phyloP scores from a whole-genome alignment of 2,113 vertebrate genomes.

The Bubo bubo region DNA sequence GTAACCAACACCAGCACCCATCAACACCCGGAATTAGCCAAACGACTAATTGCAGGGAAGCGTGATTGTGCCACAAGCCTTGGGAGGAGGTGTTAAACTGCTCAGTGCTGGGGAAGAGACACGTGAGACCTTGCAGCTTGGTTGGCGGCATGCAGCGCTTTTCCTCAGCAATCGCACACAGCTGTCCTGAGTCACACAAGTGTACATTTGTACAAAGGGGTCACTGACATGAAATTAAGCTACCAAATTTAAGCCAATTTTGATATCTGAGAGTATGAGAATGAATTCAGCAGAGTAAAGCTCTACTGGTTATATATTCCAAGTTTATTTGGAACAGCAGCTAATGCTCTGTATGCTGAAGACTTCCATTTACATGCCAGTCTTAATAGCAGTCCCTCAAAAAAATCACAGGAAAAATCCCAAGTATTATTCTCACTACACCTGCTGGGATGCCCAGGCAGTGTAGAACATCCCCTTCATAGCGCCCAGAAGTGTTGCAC shows the following conservation, averaged over 20 bases:
- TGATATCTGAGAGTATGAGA: not conserved
- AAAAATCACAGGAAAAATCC: not conserved
- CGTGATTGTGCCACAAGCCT: not conserved
- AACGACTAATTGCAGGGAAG: not conserved
- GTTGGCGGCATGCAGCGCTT: rapidly evolving
- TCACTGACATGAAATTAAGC: not conserved
- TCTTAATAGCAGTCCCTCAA: not conserved
- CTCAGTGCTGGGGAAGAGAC: not conserved
- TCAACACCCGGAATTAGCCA: not conserved
- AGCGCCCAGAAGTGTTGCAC: not conserved
- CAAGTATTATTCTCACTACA: not conserved
- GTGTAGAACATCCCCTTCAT: not conserved
- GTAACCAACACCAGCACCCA: not conserved
- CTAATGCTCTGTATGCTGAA: not conserved
- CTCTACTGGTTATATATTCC: not conserved
- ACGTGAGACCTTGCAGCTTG: not conserved
- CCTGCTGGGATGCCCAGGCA: not conserved
- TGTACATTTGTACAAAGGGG: not conserved
- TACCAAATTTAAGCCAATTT: not conserved
- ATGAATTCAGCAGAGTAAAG: not conserved
- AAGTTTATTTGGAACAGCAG: not conserved
- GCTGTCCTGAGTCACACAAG: not conserved
- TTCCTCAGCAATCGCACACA: not conserved
- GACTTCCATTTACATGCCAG: not conserved
- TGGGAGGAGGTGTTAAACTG: not conserved